A percentile compares a stretch with the other conserved stretches of the same genome.
phyloP scores from a whole-genome alignment of 2,888 invertebrate genomes.

The Trissolcus japonicus region DNA sequence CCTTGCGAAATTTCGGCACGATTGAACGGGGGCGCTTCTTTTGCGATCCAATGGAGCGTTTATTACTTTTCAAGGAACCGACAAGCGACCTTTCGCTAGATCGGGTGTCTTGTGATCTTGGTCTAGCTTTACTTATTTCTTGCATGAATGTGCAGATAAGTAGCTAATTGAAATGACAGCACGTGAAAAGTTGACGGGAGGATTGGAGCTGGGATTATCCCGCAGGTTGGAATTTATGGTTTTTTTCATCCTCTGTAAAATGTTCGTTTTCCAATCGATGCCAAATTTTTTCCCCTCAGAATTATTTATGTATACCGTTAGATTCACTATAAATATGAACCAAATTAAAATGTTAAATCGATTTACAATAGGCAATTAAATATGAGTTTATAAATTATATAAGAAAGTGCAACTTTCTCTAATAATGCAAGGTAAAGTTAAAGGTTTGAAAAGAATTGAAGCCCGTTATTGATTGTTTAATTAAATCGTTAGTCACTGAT shows the following conservation, averaged over 20 bases:
- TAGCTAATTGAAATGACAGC: slow-evolving; percentile 46
- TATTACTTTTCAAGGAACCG: slow-evolving; percentile 32
- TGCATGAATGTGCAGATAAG: slow-evolving; percentile 44
- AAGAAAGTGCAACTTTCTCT: slow-evolving; percentile 19
- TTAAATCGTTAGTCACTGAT: too few species aligned
- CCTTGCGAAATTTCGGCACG: slow-evolving; percentile 58
- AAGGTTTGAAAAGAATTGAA: background rate
- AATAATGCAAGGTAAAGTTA: slow-evolving; percentile 11
- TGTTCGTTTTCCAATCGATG: background rate
- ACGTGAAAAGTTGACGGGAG: slow-evolving; percentile 27
- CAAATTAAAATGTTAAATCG: too few species aligned
- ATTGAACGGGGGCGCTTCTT: slow-evolving; percentile 63
- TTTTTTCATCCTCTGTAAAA: background rate
- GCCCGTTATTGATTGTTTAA: too few species aligned
- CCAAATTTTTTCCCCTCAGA: background rate
- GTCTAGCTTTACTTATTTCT: slow-evolving; percentile 38
- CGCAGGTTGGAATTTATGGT: background rate
- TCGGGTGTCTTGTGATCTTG: slow-evolving; percentile 8
- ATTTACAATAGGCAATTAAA: slow-evolving; percentile 6
- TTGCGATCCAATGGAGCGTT: slow-evolving; percentile 42
- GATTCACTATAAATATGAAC: background rate
- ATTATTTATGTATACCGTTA: background rate
- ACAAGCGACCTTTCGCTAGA: slow-evolving; percentile 4
- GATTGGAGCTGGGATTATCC: slow-evolving; percentile 31
- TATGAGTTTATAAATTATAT: slow-evolving; percentile 13